Conservation (phyloP, 30 jellyfish, hydroid and myxozoan species). For the Cassiopea andromeda region DNA sequence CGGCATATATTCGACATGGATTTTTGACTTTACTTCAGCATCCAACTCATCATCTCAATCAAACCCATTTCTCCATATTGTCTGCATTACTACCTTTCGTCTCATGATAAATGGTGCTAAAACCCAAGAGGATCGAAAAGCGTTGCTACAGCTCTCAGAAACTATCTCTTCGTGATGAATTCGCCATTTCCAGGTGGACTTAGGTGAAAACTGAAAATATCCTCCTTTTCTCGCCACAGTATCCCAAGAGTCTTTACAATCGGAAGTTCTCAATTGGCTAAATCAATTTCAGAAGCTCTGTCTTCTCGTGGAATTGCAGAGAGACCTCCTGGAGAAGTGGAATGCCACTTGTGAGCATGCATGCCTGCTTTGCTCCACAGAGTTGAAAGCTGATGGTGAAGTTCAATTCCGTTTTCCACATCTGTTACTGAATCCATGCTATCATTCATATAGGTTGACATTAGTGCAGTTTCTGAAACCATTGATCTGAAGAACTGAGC, state of each 20-base stretch:
- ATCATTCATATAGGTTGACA: not conserved
- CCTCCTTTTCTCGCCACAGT: not conserved
- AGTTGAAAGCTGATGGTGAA: constrained; percentile 10
- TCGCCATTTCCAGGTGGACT: not conserved
- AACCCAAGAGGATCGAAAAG: constrained; percentile 54
- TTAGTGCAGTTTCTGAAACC: not conserved
- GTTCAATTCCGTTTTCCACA: not conserved
- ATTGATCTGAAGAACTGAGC: not conserved
- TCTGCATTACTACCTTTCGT: constrained; percentile 24
- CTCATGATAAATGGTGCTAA: constrained; percentile 17
- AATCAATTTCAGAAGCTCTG: constrained; percentile 22
- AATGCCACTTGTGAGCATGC: constrained; percentile 53
- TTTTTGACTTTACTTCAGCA: constrained; percentile 11
- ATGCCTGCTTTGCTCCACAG: constrained; percentile 49
- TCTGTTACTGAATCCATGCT: not conserved
- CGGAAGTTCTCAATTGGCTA: constrained; percentile 13
- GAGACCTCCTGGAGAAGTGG: constrained; percentile 9
- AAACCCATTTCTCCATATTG: constrained; percentile 7
- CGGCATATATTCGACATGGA: not conserved
- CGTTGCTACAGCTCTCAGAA: constrained; percentile 20
- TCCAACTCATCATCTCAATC: not conserved
- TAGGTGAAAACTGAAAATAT: not conserved
- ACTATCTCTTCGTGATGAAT: constrained; percentile 20
- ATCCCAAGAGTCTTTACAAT: constrained; percentile 18
- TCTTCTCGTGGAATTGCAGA: constrained; percentile 23